Evolutionary conservation across 2,113 vertebrate species (phyloP), one percentile per base, ranked within the genome.

Genomic region (Pygoscelis antarcticus): DNA sequence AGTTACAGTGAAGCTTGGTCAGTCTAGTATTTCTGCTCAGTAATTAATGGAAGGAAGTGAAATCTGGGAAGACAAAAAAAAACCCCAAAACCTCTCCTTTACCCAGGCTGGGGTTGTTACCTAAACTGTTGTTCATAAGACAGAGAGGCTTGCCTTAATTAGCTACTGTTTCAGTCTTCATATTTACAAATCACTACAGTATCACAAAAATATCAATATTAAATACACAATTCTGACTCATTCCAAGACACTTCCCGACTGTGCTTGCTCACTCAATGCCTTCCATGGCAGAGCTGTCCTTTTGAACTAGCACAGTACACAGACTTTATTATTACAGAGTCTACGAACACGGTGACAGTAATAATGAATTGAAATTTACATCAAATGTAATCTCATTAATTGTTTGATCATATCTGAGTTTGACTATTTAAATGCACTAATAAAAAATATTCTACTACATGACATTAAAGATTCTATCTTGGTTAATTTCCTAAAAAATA

Each of bases 281-380:
- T 74, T 69, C 77, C 61, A 21, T 3, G 4, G 34, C 57, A 89
- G 69, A 87, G 70, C 7, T 40, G 23, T 79, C 89, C 90, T 83
- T 85, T 70, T 71, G 62, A 96, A 79, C 76, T 13, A 78, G 82
- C 9, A 1, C 4, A 3, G 34, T 34, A 57, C 42, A 66, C 23
- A 68, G 86, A 76, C 38, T 4, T 77, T 93, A 89, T 77, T 93
- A 89, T 61, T 89, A 54, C 15, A 64, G 54, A 23, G 21, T 26
- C 95, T 72, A 75, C 9, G 44, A 97, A 92, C 16, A 16, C 10
- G 26, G 75, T 75, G 62, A 42, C 80, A 65, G 70, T 20, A 74
- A 95, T 84, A 95, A 93, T 76, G n/a, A 97, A 92, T 44, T 90
- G 65, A 96, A 96, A 98, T 96, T 88, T 91, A 89, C 80, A 95